Base-by-base conservation (phyloP, 2,888 invertebrate genomes). In the Chorisops tibialis region DNA sequence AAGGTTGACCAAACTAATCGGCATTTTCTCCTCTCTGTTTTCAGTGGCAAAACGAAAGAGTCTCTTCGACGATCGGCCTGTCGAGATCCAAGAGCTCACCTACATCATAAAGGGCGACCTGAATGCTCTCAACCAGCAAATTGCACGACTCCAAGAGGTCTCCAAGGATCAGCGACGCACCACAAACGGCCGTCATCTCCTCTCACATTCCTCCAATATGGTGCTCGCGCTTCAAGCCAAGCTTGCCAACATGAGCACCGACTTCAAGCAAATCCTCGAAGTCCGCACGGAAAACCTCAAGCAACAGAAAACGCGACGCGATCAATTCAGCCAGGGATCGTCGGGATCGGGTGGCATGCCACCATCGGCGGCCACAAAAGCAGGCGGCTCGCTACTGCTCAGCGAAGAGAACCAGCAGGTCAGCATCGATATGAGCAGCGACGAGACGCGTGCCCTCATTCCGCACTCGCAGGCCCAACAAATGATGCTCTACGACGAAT, bases 71-170 rank as follows among this genome's bases (percentile, higher is more conserved):
- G 98, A 99, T 76, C 85, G 94, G 76, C 92, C 96, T 35, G 85
- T 89, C 59, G 98, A 99, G 82, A 96, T 99, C 63, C 96, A 99
- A 76, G 96, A 98, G 75, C 79, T 99, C 62, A 98, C 97, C 1
- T 94, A 93, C 73, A 96, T 97, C 62, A 96, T 99, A 63, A 97
- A 97, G 80, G 93, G 95, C 67, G 99, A 99, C 78, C 84, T 99
- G 66, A 90, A 89, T 75, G 92, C 91, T 69, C 83, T 99, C 67
- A 99, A 98, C 80, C 91, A 94, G 74, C 96, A 98, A 81, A 97
- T 99, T 73, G 96, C 94, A n/a, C 87, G 90, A 72, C 79, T 93
- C 48, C 91, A 92, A 72, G 90, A 91, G 72, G 85, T 92, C 73
- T 89, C 91, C 0, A 86, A 86, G 72, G 85, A 85, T 62, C 89